These are phyloP conservation scores for Pycnonotus jocosus DNA, from an alignment of 2,113 vertebrate species.

Conservation along the genomic window DNA sequence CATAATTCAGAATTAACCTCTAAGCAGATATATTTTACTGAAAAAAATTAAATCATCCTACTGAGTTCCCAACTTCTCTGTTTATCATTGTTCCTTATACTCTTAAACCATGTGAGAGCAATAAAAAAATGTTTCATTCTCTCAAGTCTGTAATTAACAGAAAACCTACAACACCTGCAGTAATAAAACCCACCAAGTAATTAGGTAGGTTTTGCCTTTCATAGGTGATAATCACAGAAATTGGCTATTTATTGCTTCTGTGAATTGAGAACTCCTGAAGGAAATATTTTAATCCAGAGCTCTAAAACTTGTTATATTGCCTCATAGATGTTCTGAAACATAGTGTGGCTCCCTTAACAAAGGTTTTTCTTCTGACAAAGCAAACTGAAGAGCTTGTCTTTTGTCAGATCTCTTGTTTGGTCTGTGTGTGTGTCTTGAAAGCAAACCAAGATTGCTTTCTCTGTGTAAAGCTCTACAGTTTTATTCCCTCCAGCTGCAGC, in stretches of 20 bases:
- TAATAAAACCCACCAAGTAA: constrained; percentile 68
- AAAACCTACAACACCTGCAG: constrained; percentile 61
- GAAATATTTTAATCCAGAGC: constrained; percentile 26
- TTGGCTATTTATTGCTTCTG: constrained; percentile 65
- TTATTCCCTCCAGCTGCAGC: neutral
- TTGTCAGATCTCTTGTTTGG: neutral
- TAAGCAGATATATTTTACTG: neutral
- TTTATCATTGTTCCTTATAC: neutral
- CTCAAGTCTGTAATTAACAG: constrained; percentile 66
- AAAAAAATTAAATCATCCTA: neutral
- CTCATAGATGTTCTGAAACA: neutral
- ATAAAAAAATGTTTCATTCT: constrained; percentile 65
- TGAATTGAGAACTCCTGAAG: constrained; percentile 50
- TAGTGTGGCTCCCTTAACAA: neutral
- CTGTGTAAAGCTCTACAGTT: neutral
- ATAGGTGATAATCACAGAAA: constrained; percentile 70
- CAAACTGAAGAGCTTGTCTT: neutral
- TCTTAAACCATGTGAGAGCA: constrained; percentile 28
- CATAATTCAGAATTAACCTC: neutral
- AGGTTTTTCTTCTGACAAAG: neutral
- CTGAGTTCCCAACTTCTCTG: constrained; percentile 18
- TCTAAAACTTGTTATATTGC: neutral
- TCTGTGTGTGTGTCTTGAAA: neutral
- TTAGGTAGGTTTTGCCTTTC: constrained; percentile 68
- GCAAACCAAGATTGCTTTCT: neutral